phyloP scores from a whole-genome alignment of 2,113 vertebrate genomes.

The Neopipo cinnamomea region DNA sequence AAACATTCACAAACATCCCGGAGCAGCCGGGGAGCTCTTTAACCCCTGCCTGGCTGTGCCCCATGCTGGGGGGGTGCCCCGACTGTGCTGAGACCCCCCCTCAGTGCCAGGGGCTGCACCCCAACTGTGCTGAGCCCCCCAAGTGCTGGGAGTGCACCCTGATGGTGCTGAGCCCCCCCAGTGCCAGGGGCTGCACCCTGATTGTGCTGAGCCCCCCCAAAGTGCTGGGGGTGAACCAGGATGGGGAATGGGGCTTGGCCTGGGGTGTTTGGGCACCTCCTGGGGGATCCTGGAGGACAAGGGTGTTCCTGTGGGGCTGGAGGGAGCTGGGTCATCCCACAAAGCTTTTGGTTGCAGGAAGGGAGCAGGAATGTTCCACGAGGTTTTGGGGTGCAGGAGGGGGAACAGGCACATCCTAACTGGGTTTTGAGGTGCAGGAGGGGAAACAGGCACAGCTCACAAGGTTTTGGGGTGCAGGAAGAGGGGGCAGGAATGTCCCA shows the following conservation, averaged over 20 bases:
- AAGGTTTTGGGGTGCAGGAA: background rate
- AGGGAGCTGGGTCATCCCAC: background rate
- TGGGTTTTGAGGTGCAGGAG: background rate
- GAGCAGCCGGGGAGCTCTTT: slow-evolving; percentile 27
- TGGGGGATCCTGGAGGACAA: accelerated
- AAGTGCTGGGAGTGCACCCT: background rate
- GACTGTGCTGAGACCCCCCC: background rate
- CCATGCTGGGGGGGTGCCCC: background rate
- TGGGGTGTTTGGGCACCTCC: background rate
- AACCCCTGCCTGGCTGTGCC: slow-evolving; percentile 55
- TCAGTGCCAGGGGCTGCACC: background rate
- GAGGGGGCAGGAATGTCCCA: background rate
- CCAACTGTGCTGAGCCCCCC: background rate
- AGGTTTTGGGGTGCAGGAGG: background rate
- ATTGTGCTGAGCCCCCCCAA: too few species aligned
- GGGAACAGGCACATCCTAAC: background rate
- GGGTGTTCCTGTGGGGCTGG: background rate
- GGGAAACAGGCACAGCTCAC: background rate
- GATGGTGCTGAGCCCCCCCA: background rate
- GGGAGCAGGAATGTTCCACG: accelerated
- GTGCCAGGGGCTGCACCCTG: background rate
- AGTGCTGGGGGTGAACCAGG: background rate
- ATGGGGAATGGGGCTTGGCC: background rate
- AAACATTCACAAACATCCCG: slow-evolving; percentile 67
- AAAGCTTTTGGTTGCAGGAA: background rate